Evolutionary conservation across 1,140 invertebrate genomes (phyloP), one percentile per base, ranked within the genome.

Genomic region (Drosophila tropicalis): DNA sequence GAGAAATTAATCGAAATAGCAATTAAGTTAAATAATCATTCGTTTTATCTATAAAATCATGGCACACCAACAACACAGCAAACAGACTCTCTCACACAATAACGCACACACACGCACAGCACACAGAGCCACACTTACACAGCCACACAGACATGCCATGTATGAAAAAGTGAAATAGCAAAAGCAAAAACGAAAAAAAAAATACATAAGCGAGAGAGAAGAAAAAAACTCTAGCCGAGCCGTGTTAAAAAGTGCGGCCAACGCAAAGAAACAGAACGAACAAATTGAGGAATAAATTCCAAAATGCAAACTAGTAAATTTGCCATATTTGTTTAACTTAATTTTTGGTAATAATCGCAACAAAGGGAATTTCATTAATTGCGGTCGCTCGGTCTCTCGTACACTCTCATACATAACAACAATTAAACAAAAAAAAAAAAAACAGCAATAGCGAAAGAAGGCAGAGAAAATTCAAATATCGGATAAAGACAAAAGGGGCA

Each of bases 111-210:
- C 25, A 29, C 25, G 5, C 29, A 29, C 29, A 29, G 69, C 62
- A 65, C 55, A 61, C 3, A 39, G 10, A 65, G 19, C 60, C 70
- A 44, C 70, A 69, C 58, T 70, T 39, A 69, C 62, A 65, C 60
- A 60, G 63, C 63, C 64, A 72, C 64, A 72, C 67, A 64, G 32
- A 60, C 64, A 57, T 54, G 62, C 25, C 29, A 51, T 87, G 66
- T 76, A 86, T 79, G 79, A 86, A 77, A 86, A 86, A 87, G 83
- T 86, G 75, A 86, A 86, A 85, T 76, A 85, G 81, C 44, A 51
- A 51, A 51, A 47, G 44, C 44, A 47, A 47, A 73, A 79, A 69
- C 12, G 67, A 57, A 56, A 76, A 65, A 19, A 56, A 62, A 58
- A 65, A 36, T 12, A 10, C 9, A 39, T 55, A 39, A 66, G 39